A percentile compares a stretch with the other conserved stretches of the same genome.
Conservation (phyloP, 2,113 vertebrate species). For the Vanacampus margaritifer region DNA sequence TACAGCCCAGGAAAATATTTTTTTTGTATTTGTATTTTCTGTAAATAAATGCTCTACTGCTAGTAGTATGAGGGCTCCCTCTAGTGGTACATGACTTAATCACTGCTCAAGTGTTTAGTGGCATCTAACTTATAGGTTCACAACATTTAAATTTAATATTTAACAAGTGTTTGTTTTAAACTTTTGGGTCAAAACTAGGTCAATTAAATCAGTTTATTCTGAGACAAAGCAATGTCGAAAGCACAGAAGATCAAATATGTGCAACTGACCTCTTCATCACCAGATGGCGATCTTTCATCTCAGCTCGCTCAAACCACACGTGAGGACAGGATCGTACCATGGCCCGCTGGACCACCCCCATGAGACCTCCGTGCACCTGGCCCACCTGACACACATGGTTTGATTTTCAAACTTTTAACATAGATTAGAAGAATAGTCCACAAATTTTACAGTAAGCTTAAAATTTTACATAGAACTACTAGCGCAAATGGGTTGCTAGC, state of each 20-base stretch:
- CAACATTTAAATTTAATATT: too few relatives aligned
- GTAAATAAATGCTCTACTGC: too few relatives aligned
- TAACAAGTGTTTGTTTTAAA: too few relatives aligned
- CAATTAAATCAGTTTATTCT: background rate
- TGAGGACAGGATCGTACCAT: conserved; percentile 94
- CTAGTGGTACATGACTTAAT: too few relatives aligned
- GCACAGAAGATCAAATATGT: background rate
- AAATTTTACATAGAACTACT: too few relatives aligned
- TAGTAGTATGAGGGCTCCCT: too few relatives aligned
- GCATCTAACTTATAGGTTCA: too few relatives aligned
- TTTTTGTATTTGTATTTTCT: background rate
- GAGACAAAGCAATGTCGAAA: background rate
- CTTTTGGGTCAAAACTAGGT: too few relatives aligned
- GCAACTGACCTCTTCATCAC: conserved; percentile 86
- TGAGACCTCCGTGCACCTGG: conserved; percentile 89
- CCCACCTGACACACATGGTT: conserved; percentile 79
- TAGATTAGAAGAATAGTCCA: background rate
- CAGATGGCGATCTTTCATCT: conserved; percentile 94
- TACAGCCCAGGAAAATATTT: background rate
- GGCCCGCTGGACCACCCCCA: conserved; percentile 91
- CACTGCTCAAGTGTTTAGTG: too few relatives aligned
- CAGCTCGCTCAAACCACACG: conserved; percentile 95
- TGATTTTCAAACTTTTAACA: background rate
- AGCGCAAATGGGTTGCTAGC: too few relatives aligned
- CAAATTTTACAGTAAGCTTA: too few relatives aligned